These are phyloP conservation scores for Stegostoma tigrinum DNA, from an alignment of 2,113 vertebrate species.

Conservation along the genomic window DNA sequence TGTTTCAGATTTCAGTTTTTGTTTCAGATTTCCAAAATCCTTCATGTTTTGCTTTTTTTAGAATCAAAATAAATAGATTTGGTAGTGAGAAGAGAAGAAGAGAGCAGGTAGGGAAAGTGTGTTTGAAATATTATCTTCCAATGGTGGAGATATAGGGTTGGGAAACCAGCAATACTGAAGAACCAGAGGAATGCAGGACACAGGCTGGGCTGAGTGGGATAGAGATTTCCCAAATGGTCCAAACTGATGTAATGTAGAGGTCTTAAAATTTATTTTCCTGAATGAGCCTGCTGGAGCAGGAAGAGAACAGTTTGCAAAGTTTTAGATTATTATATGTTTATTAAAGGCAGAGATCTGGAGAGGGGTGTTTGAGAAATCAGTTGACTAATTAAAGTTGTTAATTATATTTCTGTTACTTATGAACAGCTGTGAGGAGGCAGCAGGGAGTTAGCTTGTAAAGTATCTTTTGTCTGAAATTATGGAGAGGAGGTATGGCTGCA, in stretches of 20 bases:
- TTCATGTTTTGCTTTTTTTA: too few species aligned
- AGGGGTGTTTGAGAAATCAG: background rate
- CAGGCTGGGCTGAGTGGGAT: background rate
- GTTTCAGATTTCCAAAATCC: too few species aligned
- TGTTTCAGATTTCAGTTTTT: too few species aligned
- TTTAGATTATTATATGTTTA: background rate
- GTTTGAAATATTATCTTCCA: background rate
- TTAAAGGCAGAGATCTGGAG: background rate
- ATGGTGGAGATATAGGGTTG: background rate
- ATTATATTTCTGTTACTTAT: background rate
- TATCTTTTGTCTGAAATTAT: background rate
- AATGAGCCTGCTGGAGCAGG: too few species aligned
- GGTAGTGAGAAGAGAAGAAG: background rate
- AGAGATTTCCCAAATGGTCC: background rate
- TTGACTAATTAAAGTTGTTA: background rate
- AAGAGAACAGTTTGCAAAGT: background rate
- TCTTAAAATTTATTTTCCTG: too few species aligned
- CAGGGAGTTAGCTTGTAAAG: background rate
- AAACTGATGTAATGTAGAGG: background rate
- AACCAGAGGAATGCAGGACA: background rate
- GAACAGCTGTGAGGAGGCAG: background rate
- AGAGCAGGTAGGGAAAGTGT: background rate
- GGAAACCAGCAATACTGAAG: background rate
- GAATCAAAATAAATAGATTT: background rate
- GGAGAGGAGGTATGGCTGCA: background rate